These are phyloP conservation scores for Anneissia japonica DNA, from an alignment of 35 echinoderm and acorn worm genomes.

Conservation along the genomic window DNA sequence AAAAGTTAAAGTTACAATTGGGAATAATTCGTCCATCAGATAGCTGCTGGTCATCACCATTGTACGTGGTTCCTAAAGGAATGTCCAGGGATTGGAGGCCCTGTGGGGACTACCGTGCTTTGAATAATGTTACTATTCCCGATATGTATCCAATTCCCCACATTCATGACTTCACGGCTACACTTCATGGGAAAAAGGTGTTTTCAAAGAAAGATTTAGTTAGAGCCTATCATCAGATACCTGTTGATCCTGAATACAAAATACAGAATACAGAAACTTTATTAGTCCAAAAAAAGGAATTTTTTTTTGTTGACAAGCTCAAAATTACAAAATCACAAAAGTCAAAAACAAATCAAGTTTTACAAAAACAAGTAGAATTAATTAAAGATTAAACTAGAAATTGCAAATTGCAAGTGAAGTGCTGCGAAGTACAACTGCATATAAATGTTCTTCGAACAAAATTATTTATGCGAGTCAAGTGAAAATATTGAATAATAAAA, in stretches of 20 bases:
- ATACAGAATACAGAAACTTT: too few species aligned
- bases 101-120: constrained; percentile 14
- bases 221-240: constrained; percentile 29
- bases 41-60: constrained; percentile 26
- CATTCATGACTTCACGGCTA: constrained; percentile 24
- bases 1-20: neutral
- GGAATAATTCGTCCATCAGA: constrained; percentile 14
- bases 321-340: too few species aligned
- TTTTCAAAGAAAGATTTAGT: constrained; percentile 15
- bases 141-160: constrained; percentile 31
- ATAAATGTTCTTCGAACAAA: too few species aligned
- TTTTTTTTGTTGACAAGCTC: too few species aligned
- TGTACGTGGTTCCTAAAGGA: constrained; percentile 25
- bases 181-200: neutral
- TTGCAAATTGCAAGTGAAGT: too few species aligned
- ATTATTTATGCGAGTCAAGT: too few species aligned
- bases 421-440: too few species aligned
- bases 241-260: neutral
- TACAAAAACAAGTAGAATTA: too few species aligned
- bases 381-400: too few species aligned
- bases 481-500: too few species aligned
- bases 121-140: constrained; percentile 7
- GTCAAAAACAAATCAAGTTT: too few species aligned
- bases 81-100: constrained; percentile 14
- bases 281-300: too few species aligned